A percentile compares a stretch with the other conserved stretches of the same genome.
phyloP scores from a whole-genome alignment of 2,113 vertebrate species.

The Gorsachius goisagi region DNA sequence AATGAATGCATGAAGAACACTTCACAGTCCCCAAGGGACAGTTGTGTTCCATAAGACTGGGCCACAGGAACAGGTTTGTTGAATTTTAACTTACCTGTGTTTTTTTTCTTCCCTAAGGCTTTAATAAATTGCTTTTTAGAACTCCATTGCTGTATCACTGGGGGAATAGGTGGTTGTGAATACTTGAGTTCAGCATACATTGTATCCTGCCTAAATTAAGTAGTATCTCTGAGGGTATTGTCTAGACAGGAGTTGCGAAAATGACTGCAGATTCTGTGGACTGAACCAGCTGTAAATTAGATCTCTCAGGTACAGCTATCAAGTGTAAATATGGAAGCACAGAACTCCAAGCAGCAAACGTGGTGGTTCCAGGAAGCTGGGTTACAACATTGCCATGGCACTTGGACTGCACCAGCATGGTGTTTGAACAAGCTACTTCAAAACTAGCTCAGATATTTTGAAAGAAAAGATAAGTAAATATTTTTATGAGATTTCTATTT shows the following conservation, averaged over 20 bases:
- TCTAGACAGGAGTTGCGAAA: background rate
- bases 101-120: background rate
- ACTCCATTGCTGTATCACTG: background rate
- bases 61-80: background rate
- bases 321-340: background rate
- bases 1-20: background rate
- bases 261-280: background rate
- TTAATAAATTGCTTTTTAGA: background rate
- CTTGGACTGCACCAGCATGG: background rate
- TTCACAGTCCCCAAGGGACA: background rate
- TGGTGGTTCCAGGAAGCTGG: background rate
- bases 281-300: background rate
- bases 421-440: background rate
- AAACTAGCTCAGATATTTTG: background rate
- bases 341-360: background rate
- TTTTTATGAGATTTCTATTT: background rate
- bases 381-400: background rate
- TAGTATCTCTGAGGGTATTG: background rate
- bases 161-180: background rate
- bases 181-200: background rate
- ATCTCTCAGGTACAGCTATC: background rate
- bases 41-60: background rate
- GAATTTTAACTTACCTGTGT: background rate
- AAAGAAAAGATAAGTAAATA: background rate
- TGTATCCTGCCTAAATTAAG: background rate